Evolutionary conservation across 2,797 vertebrate species (phyloP).

Genomic region (Ataeniobius toweri): DNA sequence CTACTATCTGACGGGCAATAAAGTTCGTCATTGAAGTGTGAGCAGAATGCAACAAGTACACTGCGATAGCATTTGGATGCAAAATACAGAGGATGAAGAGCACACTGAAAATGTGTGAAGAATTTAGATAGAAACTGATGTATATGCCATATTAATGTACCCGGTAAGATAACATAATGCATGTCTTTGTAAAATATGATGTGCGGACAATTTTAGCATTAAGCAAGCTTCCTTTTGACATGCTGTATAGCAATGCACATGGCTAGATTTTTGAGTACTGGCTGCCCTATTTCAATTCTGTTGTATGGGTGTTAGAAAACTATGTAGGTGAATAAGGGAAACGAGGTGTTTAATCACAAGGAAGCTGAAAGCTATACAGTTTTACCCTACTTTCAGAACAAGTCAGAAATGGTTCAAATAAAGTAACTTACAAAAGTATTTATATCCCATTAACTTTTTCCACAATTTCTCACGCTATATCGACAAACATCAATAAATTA

Average conservation of each 20-base stretch:
- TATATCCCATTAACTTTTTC: neutral
- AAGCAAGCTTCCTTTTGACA: slow-evolving; percentile 8
- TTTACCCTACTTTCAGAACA: neutral
- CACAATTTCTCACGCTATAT: neutral
- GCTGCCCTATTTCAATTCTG: neutral
- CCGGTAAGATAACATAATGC: neutral
- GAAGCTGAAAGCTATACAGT: neutral
- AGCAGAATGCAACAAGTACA: slow-evolving; percentile 35
- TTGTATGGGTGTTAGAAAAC: neutral
- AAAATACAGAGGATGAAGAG: slow-evolving; percentile 2
- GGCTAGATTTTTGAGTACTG: neutral
- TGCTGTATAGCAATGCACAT: neutral
- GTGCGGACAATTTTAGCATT: slow-evolving; percentile 11
- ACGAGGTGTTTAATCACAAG: neutral
- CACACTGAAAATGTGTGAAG: slow-evolving; percentile 4
- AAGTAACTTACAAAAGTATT: neutral
- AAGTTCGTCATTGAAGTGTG: slow-evolving; percentile 66
- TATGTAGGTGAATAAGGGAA: neutral
- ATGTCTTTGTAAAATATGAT: slow-evolving; percentile 17
- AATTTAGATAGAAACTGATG: slow-evolving; percentile 24
- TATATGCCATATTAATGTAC: slow-evolving; percentile 1
- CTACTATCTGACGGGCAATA: slow-evolving; percentile 50
- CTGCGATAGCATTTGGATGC: slow-evolving; percentile 6
- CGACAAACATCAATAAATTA: neutral
- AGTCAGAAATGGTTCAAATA: neutral